These are phyloP conservation scores for Myxocyprinus asiaticus DNA, from an alignment of 2,113 vertebrate genomes.

Conservation along the genomic window DNA sequence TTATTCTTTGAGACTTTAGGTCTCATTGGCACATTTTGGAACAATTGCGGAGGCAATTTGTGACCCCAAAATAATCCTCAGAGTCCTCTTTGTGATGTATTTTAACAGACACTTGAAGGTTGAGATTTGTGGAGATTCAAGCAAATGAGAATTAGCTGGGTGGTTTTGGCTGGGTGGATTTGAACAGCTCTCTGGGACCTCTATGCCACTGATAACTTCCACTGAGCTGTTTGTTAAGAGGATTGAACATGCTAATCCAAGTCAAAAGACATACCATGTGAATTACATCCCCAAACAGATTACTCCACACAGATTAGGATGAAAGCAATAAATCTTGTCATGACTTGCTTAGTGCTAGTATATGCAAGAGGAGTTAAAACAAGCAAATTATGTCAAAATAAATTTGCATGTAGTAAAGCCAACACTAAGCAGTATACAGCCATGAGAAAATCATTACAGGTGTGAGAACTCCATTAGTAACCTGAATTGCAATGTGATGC, in stretches of 20 bases:
- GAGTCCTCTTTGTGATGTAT: constrained; percentile 53
- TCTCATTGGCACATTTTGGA: constrained; percentile 15
- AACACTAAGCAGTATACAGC: background rate
- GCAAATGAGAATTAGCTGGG: constrained; percentile 62
- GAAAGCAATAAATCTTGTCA: constrained; percentile 65
- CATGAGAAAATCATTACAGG: background rate
- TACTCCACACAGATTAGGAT: constrained; percentile 74
- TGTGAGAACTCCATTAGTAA: background rate
- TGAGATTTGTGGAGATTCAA: constrained; percentile 62
- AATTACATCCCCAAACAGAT: constrained; percentile 85
- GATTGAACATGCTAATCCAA: constrained; percentile 81
- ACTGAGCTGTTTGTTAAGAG: constrained; percentile 76
- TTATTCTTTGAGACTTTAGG: background rate
- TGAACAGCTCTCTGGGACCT: constrained; percentile 59
- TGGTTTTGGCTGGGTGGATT: constrained; percentile 62
- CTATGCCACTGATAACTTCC: constrained; percentile 74
- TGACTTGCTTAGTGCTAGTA: constrained; percentile 58
- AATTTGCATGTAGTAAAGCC: background rate
- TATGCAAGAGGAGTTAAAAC: constrained; percentile 43
- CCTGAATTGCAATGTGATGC: background rate
- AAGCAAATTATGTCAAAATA: constrained; percentile 44
- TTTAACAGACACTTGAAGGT: constrained; percentile 56
- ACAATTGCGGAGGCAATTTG: constrained; percentile 21
- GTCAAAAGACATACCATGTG: constrained; percentile 83
- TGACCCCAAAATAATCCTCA: constrained; percentile 35